Base-by-base conservation (phyloP, 2,113 vertebrate species). In the Xerus inauris region DNA sequence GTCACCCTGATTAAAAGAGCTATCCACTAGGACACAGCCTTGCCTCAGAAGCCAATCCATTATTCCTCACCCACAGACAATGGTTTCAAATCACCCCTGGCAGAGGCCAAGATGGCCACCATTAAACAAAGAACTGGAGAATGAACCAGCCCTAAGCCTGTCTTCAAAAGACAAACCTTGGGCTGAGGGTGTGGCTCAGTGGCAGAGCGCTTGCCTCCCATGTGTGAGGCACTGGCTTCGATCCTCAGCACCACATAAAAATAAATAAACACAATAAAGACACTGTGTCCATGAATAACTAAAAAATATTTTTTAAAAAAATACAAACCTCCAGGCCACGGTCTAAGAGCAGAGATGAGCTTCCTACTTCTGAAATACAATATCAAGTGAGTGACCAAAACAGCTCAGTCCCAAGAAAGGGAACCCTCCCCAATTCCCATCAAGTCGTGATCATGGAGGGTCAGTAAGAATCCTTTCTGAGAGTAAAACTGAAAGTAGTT, bases 1-100 rank as follows among this genome's bases (percentile, higher is more conserved):
- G 89, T 93, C 79, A 45, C 86, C 82, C 82, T 73, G 69, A 86
- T 94, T 77, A 88, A 90, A 94, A 93, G 89, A 88, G 54, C 82
- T 64, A 40, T 35, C 73, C 19, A 8, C 59, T 67, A 95, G 14
- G 17, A 75, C 45, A 77, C 7, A 38, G 42, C 45, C 69, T 67
- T 35, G 77, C 28, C 28, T 20, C 54, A 87, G 72, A 95, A 76
- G 32, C 32, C 38, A 12, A n/a, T 49, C 38, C 20, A 14, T 89
- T 38, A 64, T 32, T 79, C 30, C 32, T 84, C 54, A 89, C 0
- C 47, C 47, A 24, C 17, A 40, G 57, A 42, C 69, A n/a, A 67
- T 71, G 47, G 73, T 54, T 90, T 88, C 62, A 47, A 49, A 14
- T 69, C 6, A 72, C 20, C 30, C 75, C n/a, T 20, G 57, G 62